Evolutionary conservation across 92 coral and sea anemone species (phyloP).

Genomic region (Bergia puertoricense): DNA sequence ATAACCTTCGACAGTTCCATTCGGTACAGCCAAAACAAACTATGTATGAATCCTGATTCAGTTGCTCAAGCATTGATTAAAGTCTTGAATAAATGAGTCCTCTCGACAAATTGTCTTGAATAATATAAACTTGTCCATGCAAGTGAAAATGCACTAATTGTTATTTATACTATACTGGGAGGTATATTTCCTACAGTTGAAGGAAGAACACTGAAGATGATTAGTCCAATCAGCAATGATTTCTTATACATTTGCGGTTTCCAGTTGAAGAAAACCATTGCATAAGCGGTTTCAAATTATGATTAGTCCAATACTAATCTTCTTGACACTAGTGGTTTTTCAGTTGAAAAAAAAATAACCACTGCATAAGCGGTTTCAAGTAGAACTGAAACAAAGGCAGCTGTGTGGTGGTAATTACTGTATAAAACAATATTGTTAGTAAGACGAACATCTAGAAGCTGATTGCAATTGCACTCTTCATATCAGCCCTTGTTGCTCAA

Average conservation of each 20-base stretch:
- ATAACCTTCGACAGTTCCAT: background rate
- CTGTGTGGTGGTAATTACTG: background rate
- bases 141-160: background rate
- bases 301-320: background rate
- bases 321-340: background rate
- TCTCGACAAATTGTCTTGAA: no score
- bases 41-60: background rate
- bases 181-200: background rate
- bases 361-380: background rate
- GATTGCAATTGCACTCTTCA: no score
- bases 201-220: background rate
- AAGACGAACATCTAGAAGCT: background rate
- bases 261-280: no score
- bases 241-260: no score
- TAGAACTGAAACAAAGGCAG: background rate
- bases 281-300: no score
- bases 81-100: no score
- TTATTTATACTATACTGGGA: background rate
- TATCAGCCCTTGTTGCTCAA: no score
- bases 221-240: no score
- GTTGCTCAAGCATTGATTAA: background rate
- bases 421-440: no score
- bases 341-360: background rate
- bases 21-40: background rate
- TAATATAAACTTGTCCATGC: background rate